Conservation (phyloP, 2,888 invertebrate genomes). For the Mayetiola destructor region DNA sequence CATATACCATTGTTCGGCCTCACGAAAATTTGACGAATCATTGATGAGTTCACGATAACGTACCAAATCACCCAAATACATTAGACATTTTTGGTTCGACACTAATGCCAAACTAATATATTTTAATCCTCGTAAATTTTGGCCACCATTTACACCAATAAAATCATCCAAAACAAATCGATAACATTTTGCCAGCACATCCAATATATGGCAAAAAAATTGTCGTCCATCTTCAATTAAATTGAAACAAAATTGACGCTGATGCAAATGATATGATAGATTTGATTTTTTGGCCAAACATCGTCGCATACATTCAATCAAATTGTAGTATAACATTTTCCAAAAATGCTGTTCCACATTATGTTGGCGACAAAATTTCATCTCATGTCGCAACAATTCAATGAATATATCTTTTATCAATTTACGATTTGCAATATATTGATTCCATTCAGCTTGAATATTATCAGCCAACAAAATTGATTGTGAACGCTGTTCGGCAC, state of each 20-base stretch:
- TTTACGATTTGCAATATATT: constrained; percentile 45
- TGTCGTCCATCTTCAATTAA: constrained; percentile 60
- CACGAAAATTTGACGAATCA: constrained; percentile 65
- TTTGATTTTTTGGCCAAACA: constrained; percentile 43
- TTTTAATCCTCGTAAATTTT: constrained; percentile 41
- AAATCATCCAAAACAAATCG: constrained; percentile 39
- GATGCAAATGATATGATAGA: constrained; percentile 51
- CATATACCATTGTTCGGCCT: constrained; percentile 74
- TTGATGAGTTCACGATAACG: constrained; percentile 78
- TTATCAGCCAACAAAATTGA: constrained; percentile 45
- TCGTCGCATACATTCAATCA: constrained; percentile 69
- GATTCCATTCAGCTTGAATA: constrained; percentile 49
- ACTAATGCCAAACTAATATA: constrained; percentile 62
- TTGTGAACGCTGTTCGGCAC: constrained; percentile 52
- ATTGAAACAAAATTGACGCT: constrained; percentile 42
- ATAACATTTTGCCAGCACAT: constrained; percentile 57
- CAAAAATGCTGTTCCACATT: constrained; percentile 83
- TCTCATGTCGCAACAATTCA: constrained; percentile 55
- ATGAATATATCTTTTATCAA: constrained; percentile 50
- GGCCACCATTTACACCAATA: constrained; percentile 18
- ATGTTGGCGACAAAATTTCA: constrained; percentile 73
- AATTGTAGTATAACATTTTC: constrained; percentile 79
- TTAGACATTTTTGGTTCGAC: constrained; percentile 72
- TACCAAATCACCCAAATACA: constrained; percentile 84
- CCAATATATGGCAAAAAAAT: constrained; percentile 63